Evolutionary conservation across 64 coral and sea anemone genomes (phyloP), one percentile per base, ranked within the genome.

Genomic region (Actinia tenebrosa): DNA sequence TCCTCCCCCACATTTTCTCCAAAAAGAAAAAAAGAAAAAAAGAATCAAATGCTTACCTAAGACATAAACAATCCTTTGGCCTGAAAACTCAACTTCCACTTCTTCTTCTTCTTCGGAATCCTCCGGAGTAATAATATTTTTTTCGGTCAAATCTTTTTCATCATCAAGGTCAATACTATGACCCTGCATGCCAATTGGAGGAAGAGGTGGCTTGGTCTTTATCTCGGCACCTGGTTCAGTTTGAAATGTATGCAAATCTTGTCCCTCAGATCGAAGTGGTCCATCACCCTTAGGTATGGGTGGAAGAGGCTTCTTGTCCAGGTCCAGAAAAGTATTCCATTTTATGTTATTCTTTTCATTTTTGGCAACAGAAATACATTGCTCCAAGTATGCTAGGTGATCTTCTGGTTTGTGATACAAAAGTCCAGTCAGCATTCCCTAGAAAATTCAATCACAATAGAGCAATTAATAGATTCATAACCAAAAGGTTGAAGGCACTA

Each of bases 401-500:
- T 99, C 97, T 56, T 99, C 93, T 78, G 97, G 97, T 53, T 93
- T 92, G 66, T 99, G 89, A 62, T 99, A 99, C 77, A 99, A 88
- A 42, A 99, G 77, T 15, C 97, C 97, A 69, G 97, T 99, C 82
- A 99, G 84, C 97, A 99, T 99, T 18, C 97, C 93, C 97, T 99
- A 71, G 22, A 16, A 55, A 15, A 42, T 27, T 75, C 2, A 83
- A 0, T 75, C 69, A 71, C 45, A 7, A 37, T 10, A 55, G 52
- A 17, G 30, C 0, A 79, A 78, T 26, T 11, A 11, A 58, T 11
- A 58, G 10, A 58, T 58, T 58, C 5, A 58, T 58, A 50, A 50
- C 47, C 7, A 5, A 4, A 5, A 8, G 47, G 47, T 50, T 50
- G 47, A 50, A 8, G 7, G 47, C 47, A 50, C 3, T 50, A 50